Evolutionary conservation across 2,113 vertebrate genomes (phyloP).

Genomic region (Procavia capensis): DNA sequence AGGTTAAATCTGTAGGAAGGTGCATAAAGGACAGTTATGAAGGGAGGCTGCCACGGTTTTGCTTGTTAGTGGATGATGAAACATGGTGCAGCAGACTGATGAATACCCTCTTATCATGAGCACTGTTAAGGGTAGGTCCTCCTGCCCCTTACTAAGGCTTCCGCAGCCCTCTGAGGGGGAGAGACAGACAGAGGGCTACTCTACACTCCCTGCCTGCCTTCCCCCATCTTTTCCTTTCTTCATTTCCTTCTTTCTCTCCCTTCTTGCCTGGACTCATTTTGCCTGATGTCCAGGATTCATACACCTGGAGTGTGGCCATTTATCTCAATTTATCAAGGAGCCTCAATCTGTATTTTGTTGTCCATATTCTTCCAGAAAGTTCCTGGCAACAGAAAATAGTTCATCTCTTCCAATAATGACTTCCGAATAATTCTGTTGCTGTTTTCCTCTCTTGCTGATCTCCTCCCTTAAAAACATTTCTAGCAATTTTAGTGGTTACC

Average conservation of each 20-base stretch:
- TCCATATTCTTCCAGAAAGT: too few relatives aligned
- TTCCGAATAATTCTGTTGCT: not conserved
- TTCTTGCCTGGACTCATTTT: not conserved
- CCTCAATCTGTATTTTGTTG: not conserved
- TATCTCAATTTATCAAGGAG: not conserved
- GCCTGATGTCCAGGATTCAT: not conserved
- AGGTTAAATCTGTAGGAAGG: not conserved
- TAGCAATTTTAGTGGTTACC: not conserved
- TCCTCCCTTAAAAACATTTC: not conserved
- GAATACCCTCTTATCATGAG: accelerated
- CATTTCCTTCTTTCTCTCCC: not conserved
- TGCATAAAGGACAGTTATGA: not conserved
- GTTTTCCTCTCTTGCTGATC: not conserved
- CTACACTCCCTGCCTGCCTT: not conserved
- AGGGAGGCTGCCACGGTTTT: not conserved
- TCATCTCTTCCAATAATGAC: not conserved
- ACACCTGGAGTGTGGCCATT: not conserved
- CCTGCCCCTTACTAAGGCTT: not conserved
- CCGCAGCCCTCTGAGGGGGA: not conserved
- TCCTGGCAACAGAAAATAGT: not conserved
- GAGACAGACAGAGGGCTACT: not conserved
- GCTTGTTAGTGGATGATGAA: not conserved
- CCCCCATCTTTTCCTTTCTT: not conserved
- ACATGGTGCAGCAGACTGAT: accelerated
- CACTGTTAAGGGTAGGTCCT: not conserved